These are phyloP conservation scores for Physeter macrocephalus DNA, from an alignment of 2,113 vertebrate species.

Conservation along the genomic window DNA sequence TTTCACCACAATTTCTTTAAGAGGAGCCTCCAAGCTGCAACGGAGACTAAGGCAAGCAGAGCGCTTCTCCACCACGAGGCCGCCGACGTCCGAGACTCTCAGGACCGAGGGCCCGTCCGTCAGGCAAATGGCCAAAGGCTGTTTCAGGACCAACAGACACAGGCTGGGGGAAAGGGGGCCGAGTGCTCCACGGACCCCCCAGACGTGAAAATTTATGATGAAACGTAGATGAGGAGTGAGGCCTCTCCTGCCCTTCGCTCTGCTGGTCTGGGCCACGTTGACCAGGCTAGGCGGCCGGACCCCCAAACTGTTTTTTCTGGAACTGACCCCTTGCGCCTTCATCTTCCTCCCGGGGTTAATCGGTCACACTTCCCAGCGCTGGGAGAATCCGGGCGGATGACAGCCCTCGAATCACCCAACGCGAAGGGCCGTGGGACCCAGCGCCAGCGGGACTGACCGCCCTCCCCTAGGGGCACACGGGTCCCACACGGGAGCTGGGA, in stretches of 20 bases:
- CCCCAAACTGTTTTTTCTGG: not conserved
- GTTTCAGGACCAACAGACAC: not conserved
- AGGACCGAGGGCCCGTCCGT: not conserved
- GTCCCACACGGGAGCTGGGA: not conserved
- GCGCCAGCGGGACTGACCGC: not conserved
- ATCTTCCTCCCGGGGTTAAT: not conserved
- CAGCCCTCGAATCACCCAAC: not conserved
- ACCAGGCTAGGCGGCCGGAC: not conserved
- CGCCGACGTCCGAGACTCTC: not conserved
- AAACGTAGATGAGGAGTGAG: not conserved
- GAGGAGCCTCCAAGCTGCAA: not conserved
- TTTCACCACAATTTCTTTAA: not conserved
- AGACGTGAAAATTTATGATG: not conserved
- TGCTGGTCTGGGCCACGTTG: rapidly evolving
- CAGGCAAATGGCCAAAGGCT: not conserved
- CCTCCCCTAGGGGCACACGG: not conserved
- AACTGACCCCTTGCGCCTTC: not conserved
- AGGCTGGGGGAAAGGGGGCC: not conserved
- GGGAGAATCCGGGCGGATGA: not conserved
- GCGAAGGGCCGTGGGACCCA: not conserved
- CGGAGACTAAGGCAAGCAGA: not conserved
- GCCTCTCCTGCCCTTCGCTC: not conserved
- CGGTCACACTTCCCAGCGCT: not conserved
- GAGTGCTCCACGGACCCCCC: not conserved
- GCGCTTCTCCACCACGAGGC: not conserved